phyloP scores from a whole-genome alignment of 2,113 vertebrate genomes.

The Toxostoma redivivum region DNA sequence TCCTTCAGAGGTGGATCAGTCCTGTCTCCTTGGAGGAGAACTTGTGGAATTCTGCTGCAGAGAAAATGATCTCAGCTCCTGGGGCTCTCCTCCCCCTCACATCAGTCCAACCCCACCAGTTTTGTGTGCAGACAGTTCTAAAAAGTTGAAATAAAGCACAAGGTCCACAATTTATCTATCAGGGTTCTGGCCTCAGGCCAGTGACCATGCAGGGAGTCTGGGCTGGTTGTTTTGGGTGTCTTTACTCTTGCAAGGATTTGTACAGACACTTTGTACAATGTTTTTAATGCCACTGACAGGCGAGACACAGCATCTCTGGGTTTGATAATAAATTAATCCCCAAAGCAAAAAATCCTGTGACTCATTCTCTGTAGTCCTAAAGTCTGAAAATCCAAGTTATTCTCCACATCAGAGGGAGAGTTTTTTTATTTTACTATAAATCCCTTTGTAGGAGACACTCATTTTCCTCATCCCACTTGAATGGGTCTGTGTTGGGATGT shows the following conservation, averaged over 20 bases:
- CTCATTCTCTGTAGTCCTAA: not conserved
- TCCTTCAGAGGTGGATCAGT: no score
- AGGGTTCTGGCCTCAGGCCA: not conserved
- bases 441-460: not conserved
- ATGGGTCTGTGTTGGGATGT: not conserved
- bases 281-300: not conserved
- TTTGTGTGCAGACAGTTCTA: not conserved
- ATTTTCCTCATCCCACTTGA: not conserved
- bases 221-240: not conserved
- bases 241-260: not conserved
- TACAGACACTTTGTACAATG: no score
- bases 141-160: not conserved
- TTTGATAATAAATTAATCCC: not conserved
- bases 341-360: not conserved
- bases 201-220: fast-evolving
- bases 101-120: not conserved
- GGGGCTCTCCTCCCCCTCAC: no score
- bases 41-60: not conserved
- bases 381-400: not conserved
- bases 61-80: not conserved
- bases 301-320: not conserved
- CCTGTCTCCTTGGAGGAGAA: not conserved
- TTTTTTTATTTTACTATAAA: not conserved
- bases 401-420: not conserved
- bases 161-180: not conserved